A percentile compares a stretch with the other conserved stretches of the same genome.
These are phyloP conservation scores for Remorina albescens DNA, from an alignment of 2,797 vertebrate species.

Conservation along the genomic window DNA sequence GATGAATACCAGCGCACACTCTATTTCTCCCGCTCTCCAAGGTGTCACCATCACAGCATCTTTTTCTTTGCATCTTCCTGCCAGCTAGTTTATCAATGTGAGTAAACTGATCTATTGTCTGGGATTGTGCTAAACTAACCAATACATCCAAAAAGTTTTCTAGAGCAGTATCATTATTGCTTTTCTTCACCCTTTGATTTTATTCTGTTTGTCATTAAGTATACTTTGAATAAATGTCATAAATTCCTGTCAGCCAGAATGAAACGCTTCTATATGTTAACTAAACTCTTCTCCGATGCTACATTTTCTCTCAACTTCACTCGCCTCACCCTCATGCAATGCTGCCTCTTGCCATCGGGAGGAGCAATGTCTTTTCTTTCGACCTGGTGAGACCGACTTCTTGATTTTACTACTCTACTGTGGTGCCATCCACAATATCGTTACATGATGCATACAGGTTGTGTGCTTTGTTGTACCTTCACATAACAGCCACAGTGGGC, in stretches of 20 bases:
- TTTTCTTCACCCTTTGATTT: background rate
- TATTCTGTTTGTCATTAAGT: background rate
- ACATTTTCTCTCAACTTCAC: conserved; percentile 18
- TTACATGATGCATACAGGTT: conserved; percentile 16
- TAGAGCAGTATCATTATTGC: background rate
- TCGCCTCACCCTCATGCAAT: conserved; percentile 48
- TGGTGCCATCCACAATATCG: conserved; percentile 35
- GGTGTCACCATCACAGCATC: conserved; percentile 23
- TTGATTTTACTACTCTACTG: conserved; percentile 38
- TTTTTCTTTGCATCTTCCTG: background rate
- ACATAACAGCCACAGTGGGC: background rate
- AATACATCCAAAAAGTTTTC: background rate
- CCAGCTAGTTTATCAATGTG: background rate
- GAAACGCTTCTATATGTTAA: background rate
- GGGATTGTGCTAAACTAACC: background rate
- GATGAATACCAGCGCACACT: conserved; percentile 49
- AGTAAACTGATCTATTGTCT: background rate
- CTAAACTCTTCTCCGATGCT: no score
- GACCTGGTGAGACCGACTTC: conserved; percentile 13
- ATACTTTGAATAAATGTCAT: background rate
- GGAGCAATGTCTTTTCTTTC: conserved; percentile 75
- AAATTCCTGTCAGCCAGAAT: background rate
- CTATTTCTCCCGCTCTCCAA: conserved; percentile 34
- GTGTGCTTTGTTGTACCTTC: background rate
- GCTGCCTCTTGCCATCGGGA: conserved; percentile 70